Evolutionary conservation across 2,113 vertebrate genomes (phyloP).

Genomic region (Dissostichus mawsoni): DNA sequence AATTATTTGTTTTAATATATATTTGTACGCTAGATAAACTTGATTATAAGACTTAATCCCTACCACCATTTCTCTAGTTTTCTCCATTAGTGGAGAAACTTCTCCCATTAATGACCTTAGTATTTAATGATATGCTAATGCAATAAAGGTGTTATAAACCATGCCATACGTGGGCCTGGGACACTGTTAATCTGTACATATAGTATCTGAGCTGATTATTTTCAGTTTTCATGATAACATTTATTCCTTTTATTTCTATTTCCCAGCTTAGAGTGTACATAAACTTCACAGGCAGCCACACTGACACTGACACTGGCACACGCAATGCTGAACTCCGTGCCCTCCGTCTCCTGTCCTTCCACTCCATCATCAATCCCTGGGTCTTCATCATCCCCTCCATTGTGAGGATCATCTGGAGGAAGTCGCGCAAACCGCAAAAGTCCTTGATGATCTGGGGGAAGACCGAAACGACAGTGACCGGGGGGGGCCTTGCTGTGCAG

Average conservation of each 20-base stretch:
- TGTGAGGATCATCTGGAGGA: conserved; percentile 81
- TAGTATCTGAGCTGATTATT: not conserved
- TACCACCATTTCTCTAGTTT: too few species aligned
- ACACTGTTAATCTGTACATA: too few species aligned
- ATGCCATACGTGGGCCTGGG: too few species aligned
- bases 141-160: too few species aligned
- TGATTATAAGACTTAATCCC: too few species aligned
- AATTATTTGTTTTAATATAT: too few species aligned
- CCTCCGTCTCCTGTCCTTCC: conserved; percentile 86
- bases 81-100: too few species aligned
- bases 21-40: too few species aligned
- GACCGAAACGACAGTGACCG: not conserved
- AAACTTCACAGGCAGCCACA: conserved; percentile 44
- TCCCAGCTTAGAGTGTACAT: conserved; percentile 85
- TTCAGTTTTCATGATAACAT: not conserved
- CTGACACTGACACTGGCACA: rapidly evolving
- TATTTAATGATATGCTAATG: too few species aligned
- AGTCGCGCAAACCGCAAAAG: conserved; percentile 58
- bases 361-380: conserved; percentile 91
- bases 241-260: not conserved
- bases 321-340: conserved; percentile 72
- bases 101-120: too few species aligned
- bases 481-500: too few species aligned
- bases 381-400: conserved; percentile 87
- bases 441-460: not conserved